Base-by-base conservation (phyloP, 2,113 vertebrate genomes). In the Mus spicilegus region DNA sequence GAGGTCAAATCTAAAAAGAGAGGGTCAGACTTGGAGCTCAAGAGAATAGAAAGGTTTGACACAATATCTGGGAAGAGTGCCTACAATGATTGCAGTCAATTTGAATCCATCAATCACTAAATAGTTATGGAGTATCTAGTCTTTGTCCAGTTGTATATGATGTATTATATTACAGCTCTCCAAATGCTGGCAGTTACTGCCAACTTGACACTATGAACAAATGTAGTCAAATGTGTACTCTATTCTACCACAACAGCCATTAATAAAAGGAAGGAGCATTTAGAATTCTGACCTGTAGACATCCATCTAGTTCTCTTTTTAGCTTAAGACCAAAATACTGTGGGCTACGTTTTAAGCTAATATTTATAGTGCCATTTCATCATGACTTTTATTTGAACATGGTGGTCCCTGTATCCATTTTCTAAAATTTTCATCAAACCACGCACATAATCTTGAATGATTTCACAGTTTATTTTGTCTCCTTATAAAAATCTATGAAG, bases 211-310 rank as follows among this genome's bases (percentile, higher is more conserved):
- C 33, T 58, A 67, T 67, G n/a, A 77, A 54, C 36, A 77, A 73
- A 73, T 80, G 42, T 42, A 89, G 2, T 90, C 95, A 95, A 93
- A 75, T 76, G 9, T 81, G 51, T 82, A 95, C n/a, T 81, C 51
- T 82, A 90, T n/a, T 58, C n/a, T 36, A 80, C 82, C 73, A 63
- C 16, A 67, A 28, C 54, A 80, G 7, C 88, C 76, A 96, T 91
- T 95, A 95, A 96, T 89, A 73, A 96, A 97, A 96, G 63, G 67
- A 63, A 77, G 36, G 36, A 90, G 7, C 78, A 73, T 77, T 94
- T 93, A 73, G 24, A 51, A 86, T 92, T 73, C 77, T 65, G 20
- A 9, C 28, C 39, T 12, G 56, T 88, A 56, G 26, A 16, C 9
- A 56, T 39, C n/a, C n/a, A 90, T 51, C 56, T 84, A 96, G 5